phyloP scores from a whole-genome alignment of 2,888 invertebrate species.

The Caradrina clavipalpis region DNA sequence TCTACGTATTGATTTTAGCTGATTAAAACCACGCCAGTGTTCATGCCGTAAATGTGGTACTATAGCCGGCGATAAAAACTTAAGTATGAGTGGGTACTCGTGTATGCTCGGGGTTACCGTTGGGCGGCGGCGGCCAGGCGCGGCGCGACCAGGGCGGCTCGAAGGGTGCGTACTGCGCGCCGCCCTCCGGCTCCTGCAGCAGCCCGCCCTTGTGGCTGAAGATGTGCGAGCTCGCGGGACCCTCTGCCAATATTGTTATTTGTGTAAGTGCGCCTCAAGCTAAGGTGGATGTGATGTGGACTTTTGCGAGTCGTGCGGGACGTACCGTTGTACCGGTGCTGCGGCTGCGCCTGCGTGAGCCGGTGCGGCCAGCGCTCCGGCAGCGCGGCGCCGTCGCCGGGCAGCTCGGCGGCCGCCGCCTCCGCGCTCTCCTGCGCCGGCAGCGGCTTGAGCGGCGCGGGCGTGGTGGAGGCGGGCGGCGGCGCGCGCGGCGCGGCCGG shows the following conservation, averaged over 20 bases:
- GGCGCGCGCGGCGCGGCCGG: constrained; percentile 88
- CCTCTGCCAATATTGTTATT: constrained; percentile 43
- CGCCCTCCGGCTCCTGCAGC: constrained; percentile 85
- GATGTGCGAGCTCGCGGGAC: constrained; percentile 90
- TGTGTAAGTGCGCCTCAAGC: neutral
- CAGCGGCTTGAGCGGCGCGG: constrained; percentile 48
- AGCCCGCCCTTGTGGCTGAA: constrained; percentile 94
- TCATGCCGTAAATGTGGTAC: no score
- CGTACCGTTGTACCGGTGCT: constrained; percentile 74
- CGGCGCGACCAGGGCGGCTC: constrained; percentile 76
- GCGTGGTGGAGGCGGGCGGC: constrained; percentile 45
- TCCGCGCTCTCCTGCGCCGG: constrained; percentile 65
- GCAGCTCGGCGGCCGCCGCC: constrained; percentile 39
- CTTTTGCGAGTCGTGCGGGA: no score
- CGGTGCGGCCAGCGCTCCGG: constrained; percentile 84
- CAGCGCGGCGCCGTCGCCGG: constrained; percentile 47
- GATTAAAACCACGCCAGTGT: no score
- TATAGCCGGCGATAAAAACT: no score
- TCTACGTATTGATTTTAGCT: no score
- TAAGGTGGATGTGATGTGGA: no score
- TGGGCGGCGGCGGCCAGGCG: constrained; percentile 69
- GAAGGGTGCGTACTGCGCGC: constrained; percentile 70
- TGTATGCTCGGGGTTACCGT: constrained; percentile 37
- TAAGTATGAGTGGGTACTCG: neutral
- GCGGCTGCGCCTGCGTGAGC: constrained; percentile 84